Evolutionary conservation across 53 echinoderm and acorn worm species (phyloP), one percentile per base, ranked within the genome.

Genomic region (Echinarachnius parma): DNA sequence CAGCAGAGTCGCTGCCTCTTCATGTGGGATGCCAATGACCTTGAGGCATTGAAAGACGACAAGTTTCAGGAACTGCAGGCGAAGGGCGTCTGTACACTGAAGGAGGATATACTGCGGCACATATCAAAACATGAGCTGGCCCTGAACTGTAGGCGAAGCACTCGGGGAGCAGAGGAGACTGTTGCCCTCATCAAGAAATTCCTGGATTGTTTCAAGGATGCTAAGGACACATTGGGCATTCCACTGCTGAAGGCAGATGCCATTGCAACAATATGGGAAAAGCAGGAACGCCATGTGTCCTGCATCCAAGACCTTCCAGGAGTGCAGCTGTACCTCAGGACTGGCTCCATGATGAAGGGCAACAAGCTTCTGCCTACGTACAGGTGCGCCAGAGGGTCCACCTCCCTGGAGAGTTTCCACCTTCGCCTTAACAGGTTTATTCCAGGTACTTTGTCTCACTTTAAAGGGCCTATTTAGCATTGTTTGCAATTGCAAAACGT

Each of bases 371-470:
- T 92, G 24, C 84, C 84, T 1, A 64, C 74, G 1, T 92, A 47
- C 76, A 31, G 81, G 28, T 92, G 87, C 78, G 87, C 74, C 15
- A 56, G 84, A 15, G 87, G 92, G 4, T 77, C 87, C 2, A 78
- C 84, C n/a, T 92, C 87, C 0, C 56, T 92, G 21, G 87, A 92
- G 61, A 68, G 80, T 18, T 87, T 84, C 46, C 87, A 92, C 20
- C 77, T 83, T 1, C 92, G 85, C 34, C 62, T 92, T 3, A 67
- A 80, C 33, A 15, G 75, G 15, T 87, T 86, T 64, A 92, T 91
- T 23, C 91, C 81, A 53, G 91, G 86, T 83, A 59, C 34, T 59
- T 15, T 61, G 1, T 31, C 16, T 54, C 13, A 3, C 21, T 54
- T 13, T 54, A 23, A 30, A 25, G 14, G 56, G 27, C 28, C 27